phyloP scores from a whole-genome alignment of 2,113 vertebrate species.

The Muntiacus muntjak region DNA sequence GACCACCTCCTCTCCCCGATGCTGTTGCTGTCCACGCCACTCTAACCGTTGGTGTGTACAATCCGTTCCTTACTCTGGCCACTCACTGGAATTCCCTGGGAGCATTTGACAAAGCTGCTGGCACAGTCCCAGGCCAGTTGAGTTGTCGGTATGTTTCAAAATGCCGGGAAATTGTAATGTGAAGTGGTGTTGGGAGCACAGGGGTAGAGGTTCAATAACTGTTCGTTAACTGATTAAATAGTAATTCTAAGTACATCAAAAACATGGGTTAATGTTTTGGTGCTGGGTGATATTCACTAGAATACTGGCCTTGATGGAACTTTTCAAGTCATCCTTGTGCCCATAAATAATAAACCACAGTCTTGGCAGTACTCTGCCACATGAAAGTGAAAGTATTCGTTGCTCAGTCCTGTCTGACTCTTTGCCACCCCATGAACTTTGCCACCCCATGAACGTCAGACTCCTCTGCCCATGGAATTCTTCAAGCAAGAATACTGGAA shows the following conservation, averaged over 20 bases:
- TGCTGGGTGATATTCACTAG: background rate
- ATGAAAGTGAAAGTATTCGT: background rate
- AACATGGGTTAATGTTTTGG: background rate
- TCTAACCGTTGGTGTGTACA: too few species aligned
- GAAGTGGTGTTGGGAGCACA: background rate
- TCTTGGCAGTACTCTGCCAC: slow-evolving; percentile 27
- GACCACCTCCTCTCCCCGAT: background rate
- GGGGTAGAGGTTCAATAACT: background rate
- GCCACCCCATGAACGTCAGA: background rate
- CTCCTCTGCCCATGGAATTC: background rate
- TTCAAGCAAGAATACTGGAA: background rate
- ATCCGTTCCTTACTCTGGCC: background rate
- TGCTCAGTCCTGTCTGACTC: background rate
- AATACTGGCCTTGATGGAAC: slow-evolving; percentile 26
- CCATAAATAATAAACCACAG: slow-evolving; percentile 21
- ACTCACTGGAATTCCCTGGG: background rate
- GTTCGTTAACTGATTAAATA: background rate
- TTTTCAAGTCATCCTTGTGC: slow-evolving; percentile 54
- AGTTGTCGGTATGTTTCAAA: background rate
- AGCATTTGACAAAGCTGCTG: background rate
- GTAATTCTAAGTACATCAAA: background rate
- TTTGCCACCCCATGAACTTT: background rate
- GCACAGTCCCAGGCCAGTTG: background rate
- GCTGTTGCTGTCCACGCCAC: background rate
- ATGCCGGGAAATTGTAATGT: background rate